Evolutionary conservation across 2,797 vertebrate genomes (phyloP).

Genomic region (Argyrosomus regius): DNA sequence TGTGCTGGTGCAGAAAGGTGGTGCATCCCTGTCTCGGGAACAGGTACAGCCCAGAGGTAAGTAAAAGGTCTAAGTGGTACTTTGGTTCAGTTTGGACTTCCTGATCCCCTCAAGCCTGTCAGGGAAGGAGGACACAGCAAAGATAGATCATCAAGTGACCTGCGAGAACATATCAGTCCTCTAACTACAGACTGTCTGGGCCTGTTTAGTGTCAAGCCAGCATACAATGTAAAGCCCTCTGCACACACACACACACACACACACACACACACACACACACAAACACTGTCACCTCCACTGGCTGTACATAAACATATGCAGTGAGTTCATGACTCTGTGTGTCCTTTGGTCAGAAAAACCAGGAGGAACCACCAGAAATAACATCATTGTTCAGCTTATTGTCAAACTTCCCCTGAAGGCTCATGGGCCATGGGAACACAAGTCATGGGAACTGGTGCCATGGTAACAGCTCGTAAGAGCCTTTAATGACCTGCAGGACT

Average conservation of each 20-base stretch:
- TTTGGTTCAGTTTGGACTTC: neutral
- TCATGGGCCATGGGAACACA: constrained; percentile 51
- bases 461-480: constrained; percentile 58
- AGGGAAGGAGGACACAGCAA: no score
- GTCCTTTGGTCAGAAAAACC: constrained; percentile 29
- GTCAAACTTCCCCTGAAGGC: constrained; percentile 67
- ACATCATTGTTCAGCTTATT: constrained; percentile 71
- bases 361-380: constrained; percentile 67
- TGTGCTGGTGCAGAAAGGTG: no score
- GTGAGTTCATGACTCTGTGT: neutral
- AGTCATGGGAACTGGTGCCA: constrained; percentile 40
- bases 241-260: neutral
- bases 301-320: neutral
- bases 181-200: neutral
- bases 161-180: constrained; percentile 43
- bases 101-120: neutral
- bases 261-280: neutral
- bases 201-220: no score
- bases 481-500: constrained; percentile 46
- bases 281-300: neutral
- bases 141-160: constrained; percentile 24
- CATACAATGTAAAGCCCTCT: neutral
- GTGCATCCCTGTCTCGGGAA: no score
- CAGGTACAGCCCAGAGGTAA: neutral
- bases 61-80: neutral